Evolutionary conservation across 2,888 invertebrate species (phyloP).

Genomic region (Mesochorus sp.): DNA sequence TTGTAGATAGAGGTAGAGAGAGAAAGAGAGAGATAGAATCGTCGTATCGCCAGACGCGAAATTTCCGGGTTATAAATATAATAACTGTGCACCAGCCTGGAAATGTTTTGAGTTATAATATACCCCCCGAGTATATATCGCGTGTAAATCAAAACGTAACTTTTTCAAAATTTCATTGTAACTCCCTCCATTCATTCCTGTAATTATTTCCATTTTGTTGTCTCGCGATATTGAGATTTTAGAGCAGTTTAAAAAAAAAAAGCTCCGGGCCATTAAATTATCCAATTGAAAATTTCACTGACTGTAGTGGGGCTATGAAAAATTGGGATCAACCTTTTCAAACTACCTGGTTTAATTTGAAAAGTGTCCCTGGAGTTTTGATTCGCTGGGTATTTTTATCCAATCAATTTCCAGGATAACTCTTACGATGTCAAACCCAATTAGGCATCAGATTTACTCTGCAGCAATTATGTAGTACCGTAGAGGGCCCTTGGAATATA

Average conservation of each 20-base stretch:
- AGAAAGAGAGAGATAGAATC: neutral
- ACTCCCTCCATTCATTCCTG: neutral
- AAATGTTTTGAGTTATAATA: constrained; percentile 25
- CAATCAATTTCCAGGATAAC: too few relatives aligned
- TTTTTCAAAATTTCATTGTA: neutral
- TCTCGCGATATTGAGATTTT: neutral
- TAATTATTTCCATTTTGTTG: neutral
- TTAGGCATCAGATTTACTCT: too few relatives aligned
- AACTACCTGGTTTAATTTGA: too few relatives aligned
- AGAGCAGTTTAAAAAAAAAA: neutral
- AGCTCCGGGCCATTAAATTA: too few relatives aligned
- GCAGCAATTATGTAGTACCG: too few relatives aligned
- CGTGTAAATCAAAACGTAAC: neutral
- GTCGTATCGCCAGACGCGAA: constrained; percentile 14
- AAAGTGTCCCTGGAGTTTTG: too few relatives aligned
- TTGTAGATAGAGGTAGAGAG: neutral
- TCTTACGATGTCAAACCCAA: too few relatives aligned
- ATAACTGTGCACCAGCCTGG: neutral
- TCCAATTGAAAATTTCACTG: too few relatives aligned
- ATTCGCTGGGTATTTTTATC: too few relatives aligned
- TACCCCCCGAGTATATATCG: neutral
- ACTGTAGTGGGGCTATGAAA: too few relatives aligned
- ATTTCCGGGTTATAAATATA: constrained; percentile 15
- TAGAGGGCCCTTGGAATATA: neutral
- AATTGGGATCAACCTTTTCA: too few relatives aligned